phyloP scores from a whole-genome alignment of 2,888 invertebrate genomes.

The Geotrupes spiniger region DNA sequence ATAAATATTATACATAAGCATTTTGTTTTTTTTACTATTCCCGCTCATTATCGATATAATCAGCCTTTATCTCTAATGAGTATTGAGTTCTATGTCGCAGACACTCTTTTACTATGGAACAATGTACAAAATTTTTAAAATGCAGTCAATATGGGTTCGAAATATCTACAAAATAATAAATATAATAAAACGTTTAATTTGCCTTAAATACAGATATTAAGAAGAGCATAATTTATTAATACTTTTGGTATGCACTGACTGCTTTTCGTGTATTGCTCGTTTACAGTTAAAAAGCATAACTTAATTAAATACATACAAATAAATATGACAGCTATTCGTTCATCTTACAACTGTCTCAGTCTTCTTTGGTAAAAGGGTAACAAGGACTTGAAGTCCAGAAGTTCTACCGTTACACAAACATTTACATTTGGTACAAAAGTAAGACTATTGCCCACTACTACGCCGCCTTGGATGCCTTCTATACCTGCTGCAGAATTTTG shows the following conservation, averaged over 20 bases:
- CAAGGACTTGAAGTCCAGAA: slow-evolving; percentile 48
- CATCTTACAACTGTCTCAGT: slow-evolving; percentile 50
- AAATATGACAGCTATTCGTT: slow-evolving; percentile 41
- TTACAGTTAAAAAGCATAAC: slow-evolving; percentile 10
- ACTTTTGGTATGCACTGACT: slow-evolving; percentile 4
- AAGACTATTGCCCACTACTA: slow-evolving; percentile 21
- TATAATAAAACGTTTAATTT: slow-evolving; percentile 1
- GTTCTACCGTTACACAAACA: slow-evolving; percentile 52
- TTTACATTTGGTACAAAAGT: slow-evolving; percentile 52
- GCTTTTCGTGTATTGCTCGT: background rate
- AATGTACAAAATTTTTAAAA: slow-evolving; percentile 26
- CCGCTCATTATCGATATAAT: slow-evolving; percentile 26
- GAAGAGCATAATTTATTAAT: slow-evolving; percentile 3
- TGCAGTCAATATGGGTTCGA: slow-evolving; percentile 18
- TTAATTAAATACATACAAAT: slow-evolving; percentile 29
- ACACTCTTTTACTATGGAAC: slow-evolving; percentile 33
- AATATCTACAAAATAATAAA: slow-evolving; percentile 1
- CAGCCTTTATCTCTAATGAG: slow-evolving; percentile 50
- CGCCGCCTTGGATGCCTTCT: slow-evolving; percentile 30
- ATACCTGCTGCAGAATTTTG: slow-evolving; percentile 50
- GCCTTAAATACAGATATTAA: background rate
- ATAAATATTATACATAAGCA: slow-evolving; percentile 16
- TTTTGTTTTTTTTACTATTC: slow-evolving; percentile 11
- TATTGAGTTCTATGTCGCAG: slow-evolving; percentile 40
- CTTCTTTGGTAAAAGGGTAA: slow-evolving; percentile 60